Percentiles rank a stretch among this genome's conserved stretches.
Evolutionary conservation across 2,888 invertebrate genomes (phyloP).

Genomic region (Heteromyza rotundicornis): DNA sequence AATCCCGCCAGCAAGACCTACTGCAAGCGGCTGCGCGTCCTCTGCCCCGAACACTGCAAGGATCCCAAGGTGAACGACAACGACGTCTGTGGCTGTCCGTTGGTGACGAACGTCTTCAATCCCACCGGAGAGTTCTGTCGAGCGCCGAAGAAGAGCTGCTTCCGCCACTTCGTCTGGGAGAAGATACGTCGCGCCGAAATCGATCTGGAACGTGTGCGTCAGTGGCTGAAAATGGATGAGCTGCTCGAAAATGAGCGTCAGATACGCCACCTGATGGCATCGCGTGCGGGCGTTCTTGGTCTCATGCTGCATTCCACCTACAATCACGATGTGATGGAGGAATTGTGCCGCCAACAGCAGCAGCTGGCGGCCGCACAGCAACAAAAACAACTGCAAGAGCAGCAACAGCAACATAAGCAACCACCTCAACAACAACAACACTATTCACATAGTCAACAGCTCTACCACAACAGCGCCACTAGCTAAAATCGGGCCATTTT

Average conservation of each 20-base stretch:
- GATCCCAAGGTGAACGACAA: conserved; percentile 86
- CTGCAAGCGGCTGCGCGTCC: conserved; percentile 91
- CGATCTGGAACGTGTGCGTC: conserved; percentile 88
- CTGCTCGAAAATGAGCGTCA: conserved; percentile 91
- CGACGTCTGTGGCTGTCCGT: conserved; percentile 93
- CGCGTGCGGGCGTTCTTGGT: conserved; percentile 89
- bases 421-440: conserved; percentile 21
- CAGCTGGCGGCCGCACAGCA: conserved; percentile 48
- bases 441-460: conserved; percentile 11
- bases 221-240: conserved; percentile 95
- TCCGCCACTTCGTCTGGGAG: conserved; percentile 95
- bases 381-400: conserved; percentile 35
- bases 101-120: conserved; percentile 83
- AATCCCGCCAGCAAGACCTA: conserved; percentile 89
- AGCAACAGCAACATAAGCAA: conserved; percentile 5
- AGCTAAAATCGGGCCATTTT: too few relatives aligned
- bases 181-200: conserved; percentile 92
- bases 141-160: conserved; percentile 87
- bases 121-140: conserved; percentile 85
- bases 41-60: conserved; percentile 98
- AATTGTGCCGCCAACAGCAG: conserved; percentile 64
- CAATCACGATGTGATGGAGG: conserved; percentile 89
- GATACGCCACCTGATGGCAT: conserved; percentile 74
- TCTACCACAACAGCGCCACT: too few relatives aligned
- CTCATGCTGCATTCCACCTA: conserved; percentile 97